phyloP scores from a whole-genome alignment of 2,797 vertebrate species.

The Fringilla coelebs region DNA sequence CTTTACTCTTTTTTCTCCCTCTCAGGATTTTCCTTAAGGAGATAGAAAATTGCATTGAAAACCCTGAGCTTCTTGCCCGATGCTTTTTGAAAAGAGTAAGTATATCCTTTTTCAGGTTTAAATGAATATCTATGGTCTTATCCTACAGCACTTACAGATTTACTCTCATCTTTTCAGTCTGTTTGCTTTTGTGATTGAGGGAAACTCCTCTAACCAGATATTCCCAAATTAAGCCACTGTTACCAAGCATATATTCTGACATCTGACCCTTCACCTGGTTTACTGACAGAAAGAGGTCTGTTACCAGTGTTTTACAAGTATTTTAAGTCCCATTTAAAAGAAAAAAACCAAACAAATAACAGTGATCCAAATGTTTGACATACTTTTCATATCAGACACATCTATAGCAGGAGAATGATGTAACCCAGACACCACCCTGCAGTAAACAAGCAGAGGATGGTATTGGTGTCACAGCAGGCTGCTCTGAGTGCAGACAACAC shows the following conservation, averaged over 20 bases:
- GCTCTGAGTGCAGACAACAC: not conserved
- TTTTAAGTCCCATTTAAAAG: not conserved
- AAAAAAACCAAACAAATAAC: not conserved
- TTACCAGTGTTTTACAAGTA: not conserved
- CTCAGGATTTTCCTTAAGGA: constrained; percentile 91
- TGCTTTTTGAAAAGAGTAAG: constrained; percentile 95
- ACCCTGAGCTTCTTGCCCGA: constrained; percentile 87
- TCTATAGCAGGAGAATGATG: not conserved
- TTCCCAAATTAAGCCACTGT: not conserved
- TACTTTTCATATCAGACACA: not conserved
- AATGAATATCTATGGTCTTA: not conserved
- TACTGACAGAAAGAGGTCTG: not conserved
- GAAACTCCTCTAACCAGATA: not conserved
- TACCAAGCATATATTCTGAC: not conserved
- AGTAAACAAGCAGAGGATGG: not conserved
- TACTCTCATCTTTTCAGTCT: not conserved
- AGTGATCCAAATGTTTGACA: not conserved
- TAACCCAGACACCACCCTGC: not conserved
- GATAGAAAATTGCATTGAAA: constrained; percentile 89
- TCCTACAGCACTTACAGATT: not conserved
- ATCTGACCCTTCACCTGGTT: not conserved
- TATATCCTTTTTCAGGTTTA: not conserved
- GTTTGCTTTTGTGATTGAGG: not conserved
- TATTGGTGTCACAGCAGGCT: not conserved
- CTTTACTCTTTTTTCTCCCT: not conserved